phyloP scores from a whole-genome alignment of 1,140 invertebrate species.

The Scaptomyza graminum region DNA sequence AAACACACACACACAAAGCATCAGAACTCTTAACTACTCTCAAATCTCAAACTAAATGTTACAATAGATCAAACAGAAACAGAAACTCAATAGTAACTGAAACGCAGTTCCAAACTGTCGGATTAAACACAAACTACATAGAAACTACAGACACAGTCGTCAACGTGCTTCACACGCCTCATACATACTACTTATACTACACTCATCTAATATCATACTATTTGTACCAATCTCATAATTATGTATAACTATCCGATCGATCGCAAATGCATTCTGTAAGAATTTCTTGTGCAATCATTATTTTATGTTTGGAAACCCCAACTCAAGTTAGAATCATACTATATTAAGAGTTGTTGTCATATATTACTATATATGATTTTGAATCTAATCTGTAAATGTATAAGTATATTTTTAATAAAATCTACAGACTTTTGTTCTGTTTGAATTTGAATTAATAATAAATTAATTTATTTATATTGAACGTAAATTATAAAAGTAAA shows the following conservation, averaged over 20 bases:
- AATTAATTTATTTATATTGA: constrained; percentile 39
- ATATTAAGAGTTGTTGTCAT: constrained; percentile 16
- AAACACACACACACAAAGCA: constrained; percentile 25
- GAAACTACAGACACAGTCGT: constrained; percentile 81
- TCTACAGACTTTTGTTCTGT: constrained; percentile 17
- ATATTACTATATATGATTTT: constrained; percentile 42
- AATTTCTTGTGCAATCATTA: constrained; percentile 69
- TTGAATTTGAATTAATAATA: constrained; percentile 43
- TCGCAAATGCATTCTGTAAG: constrained; percentile 62
- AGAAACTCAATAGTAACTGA: constrained; percentile 79
- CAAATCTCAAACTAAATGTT: constrained; percentile 58
- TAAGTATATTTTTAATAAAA: constrained; percentile 11
- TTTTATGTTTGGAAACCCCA: constrained; percentile 26
- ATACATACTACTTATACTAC: constrained; percentile 10
- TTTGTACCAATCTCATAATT: constrained; percentile 24
- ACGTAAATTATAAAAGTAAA: constrained; percentile 34
- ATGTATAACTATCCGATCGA: constrained; percentile 16
- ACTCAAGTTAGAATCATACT: constrained; percentile 25
- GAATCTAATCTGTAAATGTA: constrained; percentile 51
- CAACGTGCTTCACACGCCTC: constrained; percentile 48
- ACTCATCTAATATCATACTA: constrained; percentile 39
- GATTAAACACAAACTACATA: constrained; percentile 38
- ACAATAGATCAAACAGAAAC: constrained; percentile 71
- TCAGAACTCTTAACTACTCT: constrained; percentile 53
- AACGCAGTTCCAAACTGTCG: constrained; percentile 71